phyloP scores from a whole-genome alignment of 2,888 invertebrate genomes.

The Buathra laborator region DNA sequence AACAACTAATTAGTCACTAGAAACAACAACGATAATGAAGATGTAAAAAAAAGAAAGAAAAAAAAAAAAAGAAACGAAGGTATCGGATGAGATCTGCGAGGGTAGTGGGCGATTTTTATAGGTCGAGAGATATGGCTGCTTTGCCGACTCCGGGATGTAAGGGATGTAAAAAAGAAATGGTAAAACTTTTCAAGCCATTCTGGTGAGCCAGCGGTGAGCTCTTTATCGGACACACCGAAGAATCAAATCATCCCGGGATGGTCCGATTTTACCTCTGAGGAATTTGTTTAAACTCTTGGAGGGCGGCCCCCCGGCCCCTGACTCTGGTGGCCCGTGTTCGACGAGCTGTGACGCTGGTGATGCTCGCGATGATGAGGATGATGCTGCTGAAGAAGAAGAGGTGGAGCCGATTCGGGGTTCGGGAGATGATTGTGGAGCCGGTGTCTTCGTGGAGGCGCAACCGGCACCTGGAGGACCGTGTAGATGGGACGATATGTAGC shows the following conservation, averaged over 20 bases:
- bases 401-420: slow-evolving; percentile 65
- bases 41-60: neutral
- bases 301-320: slow-evolving; percentile 80
- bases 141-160: slow-evolving; percentile 2
- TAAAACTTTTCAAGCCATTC: slow-evolving; percentile 67
- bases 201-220: slow-evolving; percentile 65
- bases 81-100: slow-evolving; percentile 11
- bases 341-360: slow-evolving; percentile 73
- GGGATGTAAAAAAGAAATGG: slow-evolving; percentile 14
- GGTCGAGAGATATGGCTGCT: neutral
- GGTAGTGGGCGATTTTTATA: slow-evolving; percentile 10
- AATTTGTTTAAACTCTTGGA: slow-evolving; percentile 83
- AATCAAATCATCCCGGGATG: slow-evolving; percentile 60
- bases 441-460: slow-evolving; percentile 83
- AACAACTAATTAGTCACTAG: slow-evolving; percentile 17
- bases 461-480: slow-evolving; percentile 81
- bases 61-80: neutral
- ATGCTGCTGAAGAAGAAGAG: slow-evolving; percentile 70
- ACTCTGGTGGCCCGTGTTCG: slow-evolving; percentile 74
- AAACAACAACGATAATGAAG: slow-evolving; percentile 22
- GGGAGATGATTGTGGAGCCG: slow-evolving; percentile 79
- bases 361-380: slow-evolving; percentile 71
- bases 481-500: slow-evolving; percentile 84
- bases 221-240: slow-evolving; percentile 70
- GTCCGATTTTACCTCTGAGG: slow-evolving; percentile 82